Percentiles rank a stretch among this genome's conserved stretches.
phyloP scores from a whole-genome alignment of 2,113 vertebrate species.

The Rhinogobius similis region DNA sequence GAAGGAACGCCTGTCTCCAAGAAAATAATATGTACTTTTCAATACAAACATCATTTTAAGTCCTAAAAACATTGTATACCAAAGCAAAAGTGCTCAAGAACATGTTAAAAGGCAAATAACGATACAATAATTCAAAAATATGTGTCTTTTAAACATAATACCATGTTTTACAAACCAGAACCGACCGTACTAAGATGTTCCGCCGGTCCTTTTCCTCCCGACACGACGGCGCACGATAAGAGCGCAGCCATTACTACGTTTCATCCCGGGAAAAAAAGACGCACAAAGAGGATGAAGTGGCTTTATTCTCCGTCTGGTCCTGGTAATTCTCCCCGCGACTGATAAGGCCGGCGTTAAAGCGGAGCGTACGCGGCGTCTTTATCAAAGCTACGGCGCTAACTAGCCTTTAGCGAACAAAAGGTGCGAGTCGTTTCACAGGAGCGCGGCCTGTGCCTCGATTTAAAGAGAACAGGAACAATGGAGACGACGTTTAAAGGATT shows the following conservation, averaged over 20 bases:
- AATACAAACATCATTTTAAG: too few relatives aligned
- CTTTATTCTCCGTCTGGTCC: slow-evolving; percentile 58
- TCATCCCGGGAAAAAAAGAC: slow-evolving; percentile 30
- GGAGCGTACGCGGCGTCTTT: slow-evolving; percentile 54
- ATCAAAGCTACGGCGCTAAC: slow-evolving; percentile 63
- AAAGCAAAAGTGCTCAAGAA: too few relatives aligned
- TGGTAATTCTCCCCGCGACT: slow-evolving; percentile 58
- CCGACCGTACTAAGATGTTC: slow-evolving; percentile 19
- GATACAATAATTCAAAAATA: too few relatives aligned
- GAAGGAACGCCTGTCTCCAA: too few relatives aligned
- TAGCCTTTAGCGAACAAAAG: slow-evolving; percentile 71
- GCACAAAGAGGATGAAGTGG: slow-evolving; percentile 37
- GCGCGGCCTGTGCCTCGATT: slow-evolving; percentile 58
- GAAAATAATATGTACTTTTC: too few relatives aligned
- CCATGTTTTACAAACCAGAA: not conserved
- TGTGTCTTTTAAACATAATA: too few relatives aligned
- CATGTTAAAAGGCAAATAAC: too few relatives aligned
- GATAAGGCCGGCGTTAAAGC: slow-evolving; percentile 66
- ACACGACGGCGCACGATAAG: slow-evolving; percentile 48
- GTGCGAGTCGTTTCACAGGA: slow-evolving; percentile 66
- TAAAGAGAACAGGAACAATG: slow-evolving; percentile 70
- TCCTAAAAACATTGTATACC: too few relatives aligned
- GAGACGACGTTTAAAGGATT: slow-evolving; percentile 76
- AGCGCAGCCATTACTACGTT: slow-evolving; percentile 40
- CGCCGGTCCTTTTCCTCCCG: slow-evolving; percentile 21